phyloP scores from a whole-genome alignment of 2,797 vertebrate genomes.

The Mormyrus proboscirostris region DNA sequence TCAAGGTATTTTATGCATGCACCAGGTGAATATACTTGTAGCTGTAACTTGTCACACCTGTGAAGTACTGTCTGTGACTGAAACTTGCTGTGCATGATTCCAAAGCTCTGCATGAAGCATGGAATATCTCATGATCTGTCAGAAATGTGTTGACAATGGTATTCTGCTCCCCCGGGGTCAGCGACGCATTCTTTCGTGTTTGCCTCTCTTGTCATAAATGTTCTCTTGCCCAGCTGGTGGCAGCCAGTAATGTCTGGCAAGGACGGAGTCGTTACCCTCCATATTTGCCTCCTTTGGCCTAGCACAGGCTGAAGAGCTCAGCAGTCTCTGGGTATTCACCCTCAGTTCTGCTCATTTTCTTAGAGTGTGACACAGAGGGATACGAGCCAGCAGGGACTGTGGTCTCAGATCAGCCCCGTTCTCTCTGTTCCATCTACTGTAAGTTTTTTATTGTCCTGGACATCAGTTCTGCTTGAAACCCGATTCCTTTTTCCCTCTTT shows the following conservation, averaged over 20 bases:
- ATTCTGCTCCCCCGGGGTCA: background rate
- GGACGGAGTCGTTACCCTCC: background rate
- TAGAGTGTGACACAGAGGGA: background rate
- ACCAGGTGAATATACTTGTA: background rate
- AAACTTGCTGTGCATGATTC: background rate
- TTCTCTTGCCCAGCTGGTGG: slow-evolving; percentile 1
- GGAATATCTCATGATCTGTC: slow-evolving; percentile 10
- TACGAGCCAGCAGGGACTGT: background rate
- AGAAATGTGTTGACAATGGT: background rate
- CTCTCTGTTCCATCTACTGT: background rate
- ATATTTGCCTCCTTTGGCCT: background rate
- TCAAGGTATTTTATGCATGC: slow-evolving; percentile 21
- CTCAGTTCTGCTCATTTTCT: background rate
- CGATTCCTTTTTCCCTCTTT: background rate
- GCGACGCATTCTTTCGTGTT: background rate
- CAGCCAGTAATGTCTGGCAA: background rate
- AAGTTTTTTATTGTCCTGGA: background rate
- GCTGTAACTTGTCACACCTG: slow-evolving; percentile 33
- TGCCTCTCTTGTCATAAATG: background rate
- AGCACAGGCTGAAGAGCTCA: background rate
- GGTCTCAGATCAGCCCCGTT: background rate
- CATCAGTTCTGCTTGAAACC: background rate
- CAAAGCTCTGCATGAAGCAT: background rate
- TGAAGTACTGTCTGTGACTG: slow-evolving; percentile 6
- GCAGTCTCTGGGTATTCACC: background rate